Conservation (phyloP, 2,888 invertebrate genomes). For the Apotomis turbidana region DNA sequence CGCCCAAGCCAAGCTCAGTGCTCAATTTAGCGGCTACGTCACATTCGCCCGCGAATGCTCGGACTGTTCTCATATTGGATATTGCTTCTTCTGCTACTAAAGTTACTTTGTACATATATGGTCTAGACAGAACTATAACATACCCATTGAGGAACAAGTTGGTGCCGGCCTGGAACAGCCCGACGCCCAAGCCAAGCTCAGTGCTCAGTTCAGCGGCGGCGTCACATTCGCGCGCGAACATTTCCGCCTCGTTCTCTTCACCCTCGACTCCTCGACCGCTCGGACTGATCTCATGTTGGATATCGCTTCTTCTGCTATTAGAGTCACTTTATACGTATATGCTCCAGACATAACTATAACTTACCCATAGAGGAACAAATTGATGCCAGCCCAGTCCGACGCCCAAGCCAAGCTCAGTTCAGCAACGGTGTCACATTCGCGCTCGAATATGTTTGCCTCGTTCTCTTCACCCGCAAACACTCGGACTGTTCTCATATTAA, state of each 20-base stretch:
- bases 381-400: constrained; percentile 94
- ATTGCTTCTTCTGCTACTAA: constrained; percentile 97
- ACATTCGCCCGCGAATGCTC: constrained; percentile 97
- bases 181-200: constrained; percentile 94
- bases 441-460: constrained; percentile 88
- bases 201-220: constrained; percentile 89
- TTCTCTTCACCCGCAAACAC: constrained; percentile 96
- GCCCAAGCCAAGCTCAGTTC: constrained; percentile 94
- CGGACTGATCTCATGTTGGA: constrained; percentile 97
- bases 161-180: constrained; percentile 94
- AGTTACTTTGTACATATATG: constrained; percentile 84
- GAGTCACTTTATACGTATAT: constrained; percentile 93
- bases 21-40: constrained; percentile 91
- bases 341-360: constrained; percentile 11
- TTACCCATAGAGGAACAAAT: constrained; percentile 91
- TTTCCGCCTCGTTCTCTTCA: constrained; percentile 91
- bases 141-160: constrained; percentile 92
- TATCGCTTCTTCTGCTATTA: constrained; percentile 96
- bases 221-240: constrained; percentile 89
- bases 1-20: constrained; percentile 95
- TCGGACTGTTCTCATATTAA: constrained; percentile 96
- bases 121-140: constrained; percentile 9
- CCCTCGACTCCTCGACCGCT: constrained; percentile 97
- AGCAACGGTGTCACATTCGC: too few relatives aligned
- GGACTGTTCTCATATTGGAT: constrained; percentile 95